Base-by-base conservation (phyloP, 2,888 invertebrate species). In the Lomographa bimaculata region DNA sequence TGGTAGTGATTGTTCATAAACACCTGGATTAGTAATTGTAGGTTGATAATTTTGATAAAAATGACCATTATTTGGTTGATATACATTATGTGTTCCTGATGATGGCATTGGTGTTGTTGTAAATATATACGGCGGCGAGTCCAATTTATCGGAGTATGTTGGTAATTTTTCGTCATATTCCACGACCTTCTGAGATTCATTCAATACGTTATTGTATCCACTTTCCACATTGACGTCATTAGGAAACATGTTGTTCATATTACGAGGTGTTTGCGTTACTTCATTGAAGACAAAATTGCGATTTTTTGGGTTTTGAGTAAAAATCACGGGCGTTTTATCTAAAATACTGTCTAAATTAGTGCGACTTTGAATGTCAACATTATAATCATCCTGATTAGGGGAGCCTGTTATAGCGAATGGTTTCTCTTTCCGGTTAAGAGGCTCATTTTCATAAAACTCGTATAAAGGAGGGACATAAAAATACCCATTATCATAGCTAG, bases 91-190 rank as follows among this genome's bases (percentile, higher is more conserved):
- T 6, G 8, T 19, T 20, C 6, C 20, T 24, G 47, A 43, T 11
- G 50, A 35, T 30, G 62, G 48, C 23, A 53, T 44, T 3, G 57
- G 54, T 10, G 35, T 41, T 14, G 65, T 64, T 7, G 63, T 61
- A 5, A 56, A 43, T 0, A 26, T 28, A 24, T 36, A 34, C 3
- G 5, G 18, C 1, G 6, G n/a, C 19, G 7, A 11, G 0, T 26
- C 12, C 1, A 11, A 5, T 18, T 25, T 8, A 5, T 19, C 23
- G 18, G 17, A 12, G 11, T 10, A 19, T n/a, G 27, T 19, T 6
- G 19, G 3, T 1, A 12, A 2, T 0, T 5, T 10, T 16, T 27
- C 5, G 23, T 10, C 12, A 16, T 5, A 25, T 23, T 32, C 2
- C 21, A n/a, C n/a, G n/a, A n/a, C n/a, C n/a, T n/a, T n/a, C n/a